These are phyloP conservation scores for Sclerurus mexicanus DNA, from an alignment of 2,113 vertebrate species.

Conservation along the genomic window DNA sequence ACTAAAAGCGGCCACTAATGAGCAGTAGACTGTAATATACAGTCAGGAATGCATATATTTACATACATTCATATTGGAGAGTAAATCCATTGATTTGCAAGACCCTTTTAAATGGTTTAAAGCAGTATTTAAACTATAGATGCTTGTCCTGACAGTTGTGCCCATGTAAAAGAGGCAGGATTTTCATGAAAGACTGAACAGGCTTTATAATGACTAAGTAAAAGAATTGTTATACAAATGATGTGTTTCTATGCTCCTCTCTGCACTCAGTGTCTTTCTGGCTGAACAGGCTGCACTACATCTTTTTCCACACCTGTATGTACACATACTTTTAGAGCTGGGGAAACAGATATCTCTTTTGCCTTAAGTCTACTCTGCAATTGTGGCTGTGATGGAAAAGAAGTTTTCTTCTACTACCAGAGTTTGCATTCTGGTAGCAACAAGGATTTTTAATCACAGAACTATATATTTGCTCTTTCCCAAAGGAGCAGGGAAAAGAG, in stretches of 20 bases:
- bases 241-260: not conserved
- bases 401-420: not conserved
- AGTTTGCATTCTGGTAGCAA: not conserved
- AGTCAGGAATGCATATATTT: not conserved
- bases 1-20: rapidly evolving
- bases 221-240: not conserved
- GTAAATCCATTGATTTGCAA: not conserved
- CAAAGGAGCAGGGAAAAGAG: not conserved
- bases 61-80: not conserved
- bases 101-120: not conserved
- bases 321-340: not conserved
- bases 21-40: not conserved
- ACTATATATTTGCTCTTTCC: not conserved
- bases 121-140: not conserved
- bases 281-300: not conserved
- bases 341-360: not conserved
- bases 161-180: not conserved
- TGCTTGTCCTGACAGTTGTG: not conserved
- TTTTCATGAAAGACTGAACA: not conserved
- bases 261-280: not conserved
- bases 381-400: not conserved
- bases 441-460: not conserved
- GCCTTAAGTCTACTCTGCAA: not conserved
- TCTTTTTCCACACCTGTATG: not conserved
- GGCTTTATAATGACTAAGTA: not conserved